phyloP scores from a whole-genome alignment of 2,888 invertebrate genomes.

The Vesta saturnalis region DNA sequence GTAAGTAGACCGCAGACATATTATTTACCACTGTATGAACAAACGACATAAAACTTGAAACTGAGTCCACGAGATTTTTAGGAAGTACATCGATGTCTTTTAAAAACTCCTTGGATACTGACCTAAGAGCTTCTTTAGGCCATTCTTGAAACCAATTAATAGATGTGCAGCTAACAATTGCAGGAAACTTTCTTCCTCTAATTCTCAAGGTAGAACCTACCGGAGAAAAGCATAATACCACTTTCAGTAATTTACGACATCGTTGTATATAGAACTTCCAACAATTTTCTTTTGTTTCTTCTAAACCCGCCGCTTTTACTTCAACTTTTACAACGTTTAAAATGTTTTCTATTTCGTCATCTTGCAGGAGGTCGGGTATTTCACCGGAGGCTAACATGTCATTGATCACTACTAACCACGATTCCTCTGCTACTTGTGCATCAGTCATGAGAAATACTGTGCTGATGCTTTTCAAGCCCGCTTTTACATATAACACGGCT shows the following conservation, averaged over 20 bases:
- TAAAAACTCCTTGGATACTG: constrained; percentile 87
- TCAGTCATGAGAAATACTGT: constrained; percentile 94
- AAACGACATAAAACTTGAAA: constrained; percentile 89
- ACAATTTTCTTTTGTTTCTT: constrained; percentile 91
- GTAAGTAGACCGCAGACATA: constrained; percentile 81
- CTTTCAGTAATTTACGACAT: constrained; percentile 79
- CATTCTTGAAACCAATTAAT: constrained; percentile 98
- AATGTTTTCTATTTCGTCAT: constrained; percentile 91
- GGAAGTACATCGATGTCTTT: constrained; percentile 81
- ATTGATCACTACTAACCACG: constrained; percentile 91
- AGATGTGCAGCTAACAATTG: constrained; percentile 90
- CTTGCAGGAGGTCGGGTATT: constrained; percentile 88
- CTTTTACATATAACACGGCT: constrained; percentile 82
- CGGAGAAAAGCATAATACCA: constrained; percentile 92
- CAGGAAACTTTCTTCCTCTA: constrained; percentile 92
- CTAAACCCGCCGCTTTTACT: constrained; percentile 82
- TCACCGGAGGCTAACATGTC: constrained; percentile 95
- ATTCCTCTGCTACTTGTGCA: constrained; percentile 91
- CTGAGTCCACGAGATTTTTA: not conserved
- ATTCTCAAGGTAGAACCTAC: constrained; percentile 90
- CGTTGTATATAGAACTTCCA: constrained; percentile 95
- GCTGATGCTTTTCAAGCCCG: constrained; percentile 83
- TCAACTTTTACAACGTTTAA: constrained; percentile 80
- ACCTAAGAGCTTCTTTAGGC: constrained; percentile 90
- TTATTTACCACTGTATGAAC: constrained; percentile 90